Percentiles rank a stretch among this genome's conserved stretches.
These are phyloP conservation scores for Clinocottus analis DNA, from an alignment of 2,113 vertebrate genomes.

Conservation along the genomic window DNA sequence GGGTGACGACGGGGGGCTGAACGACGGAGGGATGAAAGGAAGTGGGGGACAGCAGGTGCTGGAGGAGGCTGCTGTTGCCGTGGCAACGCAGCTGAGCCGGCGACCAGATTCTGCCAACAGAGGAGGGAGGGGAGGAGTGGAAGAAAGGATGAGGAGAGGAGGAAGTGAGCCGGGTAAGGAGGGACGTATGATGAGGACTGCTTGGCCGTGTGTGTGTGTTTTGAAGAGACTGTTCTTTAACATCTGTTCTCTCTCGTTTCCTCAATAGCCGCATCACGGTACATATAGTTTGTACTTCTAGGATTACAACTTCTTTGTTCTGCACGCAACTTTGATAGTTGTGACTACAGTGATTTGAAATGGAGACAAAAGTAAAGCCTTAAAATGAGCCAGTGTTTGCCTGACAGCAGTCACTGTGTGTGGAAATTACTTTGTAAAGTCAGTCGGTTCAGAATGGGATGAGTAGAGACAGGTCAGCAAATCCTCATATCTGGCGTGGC, in stretches of 20 bases:
- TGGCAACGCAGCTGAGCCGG: constrained; percentile 90
- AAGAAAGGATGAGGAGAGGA: constrained; percentile 44
- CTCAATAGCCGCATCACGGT: neutral
- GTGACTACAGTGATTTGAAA: neutral
- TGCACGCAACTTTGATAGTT: neutral
- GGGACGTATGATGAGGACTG: constrained; percentile 10
- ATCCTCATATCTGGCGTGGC: neutral
- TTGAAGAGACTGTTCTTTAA: neutral
- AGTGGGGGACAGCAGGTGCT: constrained; percentile 89
- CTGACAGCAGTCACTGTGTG: neutral
- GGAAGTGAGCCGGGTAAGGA: constrained; percentile 10
- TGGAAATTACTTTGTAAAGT: neutral
- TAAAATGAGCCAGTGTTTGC: no score
- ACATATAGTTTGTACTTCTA: neutral
- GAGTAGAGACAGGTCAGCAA: neutral
- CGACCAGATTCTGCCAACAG: constrained; percentile 92
- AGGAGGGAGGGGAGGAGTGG: constrained; percentile 34
- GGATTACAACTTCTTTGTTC: no score
- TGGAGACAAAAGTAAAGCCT: neutral
- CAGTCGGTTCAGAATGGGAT: neutral
- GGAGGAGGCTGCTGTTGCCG: constrained; percentile 92
- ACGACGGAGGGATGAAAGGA: constrained; percentile 74
- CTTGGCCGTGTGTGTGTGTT: constrained; percentile 1
- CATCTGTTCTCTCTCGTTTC: neutral
- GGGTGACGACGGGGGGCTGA: constrained; percentile 52